A percentile compares a stretch with the other conserved stretches of the same genome.
These are phyloP conservation scores for Ganaspis sp. DNA, from an alignment of 1,140 invertebrate species.

Conservation along the genomic window DNA sequence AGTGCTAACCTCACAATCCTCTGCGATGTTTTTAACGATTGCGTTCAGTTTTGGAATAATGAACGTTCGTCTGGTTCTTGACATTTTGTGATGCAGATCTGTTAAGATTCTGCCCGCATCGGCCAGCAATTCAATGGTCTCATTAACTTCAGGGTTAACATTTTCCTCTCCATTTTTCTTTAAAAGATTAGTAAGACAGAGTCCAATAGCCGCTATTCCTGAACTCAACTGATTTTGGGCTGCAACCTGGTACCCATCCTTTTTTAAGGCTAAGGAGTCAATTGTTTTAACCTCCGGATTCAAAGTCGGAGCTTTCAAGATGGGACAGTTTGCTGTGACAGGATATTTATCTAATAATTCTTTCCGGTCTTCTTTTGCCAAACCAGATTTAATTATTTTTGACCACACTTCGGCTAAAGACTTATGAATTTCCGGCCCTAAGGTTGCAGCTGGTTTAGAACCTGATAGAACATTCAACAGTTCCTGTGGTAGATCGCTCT, in stretches of 20 bases:
- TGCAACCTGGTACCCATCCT: neutral
- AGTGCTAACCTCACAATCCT: constrained; percentile 33
- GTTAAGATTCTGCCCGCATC: constrained; percentile 45
- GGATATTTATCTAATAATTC: neutral
- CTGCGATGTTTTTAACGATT: constrained; percentile 35
- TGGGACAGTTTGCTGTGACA: neutral
- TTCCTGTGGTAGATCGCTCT: neutral
- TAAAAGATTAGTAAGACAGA: neutral
- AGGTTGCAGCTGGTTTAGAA: neutral
- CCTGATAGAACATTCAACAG: neutral
- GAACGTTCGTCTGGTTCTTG: constrained; percentile 36
- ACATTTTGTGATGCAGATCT: constrained; percentile 31
- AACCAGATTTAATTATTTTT: neutral
- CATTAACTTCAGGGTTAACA: constrained; percentile 36
- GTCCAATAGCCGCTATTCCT: neutral
- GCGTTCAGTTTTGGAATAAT: constrained; percentile 43
- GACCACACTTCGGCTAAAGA: neutral
- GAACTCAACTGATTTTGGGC: neutral
- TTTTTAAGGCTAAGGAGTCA: neutral
- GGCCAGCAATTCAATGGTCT: constrained; percentile 36
- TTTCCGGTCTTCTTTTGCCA: neutral
- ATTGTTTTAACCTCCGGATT: neutral
- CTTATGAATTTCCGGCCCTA: neutral
- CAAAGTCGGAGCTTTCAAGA: neutral
- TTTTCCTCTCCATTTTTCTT: neutral